Percentiles rank a stretch among this genome's conserved stretches.
phyloP scores from a whole-genome alignment of 2,888 invertebrate species.

The Phyto melanocephala region DNA sequence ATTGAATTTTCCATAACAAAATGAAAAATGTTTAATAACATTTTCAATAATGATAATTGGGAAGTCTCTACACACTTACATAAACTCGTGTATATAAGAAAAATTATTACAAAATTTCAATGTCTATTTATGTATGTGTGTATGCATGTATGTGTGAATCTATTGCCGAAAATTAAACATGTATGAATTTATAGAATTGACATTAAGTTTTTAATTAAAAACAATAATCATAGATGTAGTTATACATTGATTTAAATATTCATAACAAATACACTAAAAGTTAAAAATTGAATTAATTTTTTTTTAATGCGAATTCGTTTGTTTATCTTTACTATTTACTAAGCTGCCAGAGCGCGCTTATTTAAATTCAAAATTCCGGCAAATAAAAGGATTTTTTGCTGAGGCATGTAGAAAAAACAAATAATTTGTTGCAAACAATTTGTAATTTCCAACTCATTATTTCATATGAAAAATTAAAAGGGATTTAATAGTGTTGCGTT shows the following conservation, averaged over 20 bases:
- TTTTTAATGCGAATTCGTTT: not conserved
- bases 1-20: slow-evolving; percentile 68
- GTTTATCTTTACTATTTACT: not conserved
- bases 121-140: not conserved
- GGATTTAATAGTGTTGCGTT: too few relatives aligned
- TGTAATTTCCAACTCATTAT: not conserved
- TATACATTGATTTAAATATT: slow-evolving; percentile 25
- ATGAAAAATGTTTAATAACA: slow-evolving; percentile 60
- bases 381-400: not conserved
- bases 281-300: not conserved
- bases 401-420: not conserved
- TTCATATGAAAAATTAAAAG: not conserved
- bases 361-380: not conserved
- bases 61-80: slow-evolving; percentile 17
- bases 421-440: not conserved
- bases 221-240: not conserved
- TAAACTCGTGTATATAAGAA: too few relatives aligned
- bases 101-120: too few relatives aligned
- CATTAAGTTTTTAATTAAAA: slow-evolving; percentile 43
- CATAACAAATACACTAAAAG: not conserved
- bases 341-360: not conserved
- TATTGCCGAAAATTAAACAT: slow-evolving; percentile 27
- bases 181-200: slow-evolving; percentile 19
- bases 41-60: slow-evolving; percentile 55
- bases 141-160: not conserved